Evolutionary conservation across 2,797 vertebrate genomes (phyloP).

Genomic region (Enteromius trimaculatus): DNA sequence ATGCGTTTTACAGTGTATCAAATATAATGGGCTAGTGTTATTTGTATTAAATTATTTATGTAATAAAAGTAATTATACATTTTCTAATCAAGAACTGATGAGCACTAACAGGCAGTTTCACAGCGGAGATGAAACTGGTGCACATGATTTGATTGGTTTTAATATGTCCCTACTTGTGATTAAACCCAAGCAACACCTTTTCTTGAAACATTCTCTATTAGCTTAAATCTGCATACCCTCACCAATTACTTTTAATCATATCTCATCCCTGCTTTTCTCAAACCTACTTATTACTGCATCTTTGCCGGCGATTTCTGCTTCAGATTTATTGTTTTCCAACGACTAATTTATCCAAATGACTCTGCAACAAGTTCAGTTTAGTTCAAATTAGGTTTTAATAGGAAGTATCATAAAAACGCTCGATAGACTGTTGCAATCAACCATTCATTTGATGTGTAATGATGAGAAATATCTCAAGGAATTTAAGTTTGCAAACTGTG

Average conservation of each 20-base stretch:
- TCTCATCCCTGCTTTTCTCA: conserved; percentile 7
- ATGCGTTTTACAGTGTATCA: not conserved
- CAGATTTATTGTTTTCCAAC: not conserved
- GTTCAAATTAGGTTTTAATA: not conserved
- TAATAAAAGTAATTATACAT: not conserved
- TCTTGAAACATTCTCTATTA: not conserved
- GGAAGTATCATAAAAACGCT: not conserved
- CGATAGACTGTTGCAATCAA: not conserved
- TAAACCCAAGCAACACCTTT: not conserved
- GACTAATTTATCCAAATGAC: not conserved
- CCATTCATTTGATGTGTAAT: not conserved
- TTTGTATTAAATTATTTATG: not conserved
- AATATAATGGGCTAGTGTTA: not conserved
- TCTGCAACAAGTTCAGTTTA: not conserved
- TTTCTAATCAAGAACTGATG: not conserved
- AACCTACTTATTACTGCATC: not conserved
- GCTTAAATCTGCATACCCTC: not conserved
- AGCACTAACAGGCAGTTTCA: not conserved
- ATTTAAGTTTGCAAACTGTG: not conserved
- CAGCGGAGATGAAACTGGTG: no score
- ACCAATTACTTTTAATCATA: conserved; percentile 12
- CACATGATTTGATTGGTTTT: not conserved
- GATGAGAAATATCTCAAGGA: conserved; percentile 7
- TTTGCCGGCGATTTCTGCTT: not conserved
- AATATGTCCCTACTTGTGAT: not conserved